A percentile compares a stretch with the other conserved stretches of the same genome.
Evolutionary conservation across 2,888 invertebrate species (phyloP).

Genomic region (Stramonita haemastoma): DNA sequence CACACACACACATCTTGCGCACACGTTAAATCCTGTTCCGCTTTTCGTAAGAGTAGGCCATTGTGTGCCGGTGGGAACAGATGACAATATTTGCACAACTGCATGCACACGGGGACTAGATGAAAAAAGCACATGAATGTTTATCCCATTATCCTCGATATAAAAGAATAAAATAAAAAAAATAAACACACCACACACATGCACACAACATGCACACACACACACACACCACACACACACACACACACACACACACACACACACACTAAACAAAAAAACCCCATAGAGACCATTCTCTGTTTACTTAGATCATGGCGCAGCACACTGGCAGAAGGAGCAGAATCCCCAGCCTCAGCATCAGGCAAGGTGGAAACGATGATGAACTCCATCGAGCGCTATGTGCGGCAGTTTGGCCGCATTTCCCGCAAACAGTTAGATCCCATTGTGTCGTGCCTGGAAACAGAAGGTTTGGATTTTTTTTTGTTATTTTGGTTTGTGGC

Average conservation of each 20-base stretch:
- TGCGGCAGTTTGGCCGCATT: constrained; percentile 38
- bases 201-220: neutral
- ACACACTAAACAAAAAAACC: neutral
- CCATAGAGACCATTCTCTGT: neutral
- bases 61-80: too few species aligned
- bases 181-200: neutral
- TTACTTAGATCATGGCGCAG: constrained; percentile 35
- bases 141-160: too few species aligned
- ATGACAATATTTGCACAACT: too few species aligned
- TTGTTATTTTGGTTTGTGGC: neutral
- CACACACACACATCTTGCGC: too few species aligned
- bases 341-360: neutral
- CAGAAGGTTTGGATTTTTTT: constrained; percentile 32
- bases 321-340: constrained; percentile 10
- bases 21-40: too few species aligned
- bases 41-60: too few species aligned
- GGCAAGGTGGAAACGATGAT: constrained; percentile 28
- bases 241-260: too few species aligned
- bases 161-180: too few species aligned
- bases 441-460: constrained; percentile 30
- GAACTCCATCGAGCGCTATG: constrained; percentile 21
- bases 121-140: too few species aligned
- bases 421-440: constrained; percentile 39
- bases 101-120: too few species aligned
- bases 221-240: too few species aligned